Conservation (phyloP, 2,113 vertebrate species). For the Heterochromis multidens region DNA sequence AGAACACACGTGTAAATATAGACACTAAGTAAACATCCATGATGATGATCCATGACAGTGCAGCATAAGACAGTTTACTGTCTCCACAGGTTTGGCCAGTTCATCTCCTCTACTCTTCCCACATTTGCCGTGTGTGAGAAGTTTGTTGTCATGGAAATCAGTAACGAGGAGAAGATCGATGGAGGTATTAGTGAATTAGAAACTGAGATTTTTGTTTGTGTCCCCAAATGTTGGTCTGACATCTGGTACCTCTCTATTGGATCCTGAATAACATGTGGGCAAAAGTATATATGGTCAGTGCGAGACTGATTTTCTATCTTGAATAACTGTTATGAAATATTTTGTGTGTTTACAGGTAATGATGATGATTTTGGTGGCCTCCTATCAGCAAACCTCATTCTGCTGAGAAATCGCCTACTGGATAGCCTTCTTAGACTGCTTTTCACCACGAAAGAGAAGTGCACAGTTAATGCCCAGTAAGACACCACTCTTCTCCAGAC, state of each 20-base stretch:
- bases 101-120: conserved; percentile 95
- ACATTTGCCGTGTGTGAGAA: conserved; percentile 98
- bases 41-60: rapidly evolving
- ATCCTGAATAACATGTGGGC: neutral
- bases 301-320: rapidly evolving
- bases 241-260: neutral
- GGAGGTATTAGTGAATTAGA: conserved; percentile 69
- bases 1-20: rapidly evolving
- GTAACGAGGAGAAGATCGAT: conserved; percentile 91
- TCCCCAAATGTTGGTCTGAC: rapidly evolving
- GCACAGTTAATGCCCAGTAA: conserved; percentile 90
- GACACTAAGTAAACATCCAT: rapidly evolving
- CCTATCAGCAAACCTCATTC: conserved; percentile 91
- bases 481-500: conserved; percentile 20
- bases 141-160: conserved; percentile 98
- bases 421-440: conserved; percentile 92
- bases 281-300: rapidly evolving
- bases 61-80: neutral
- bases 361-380: conserved; percentile 95
- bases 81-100: conserved; percentile 87
- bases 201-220: too few species aligned
- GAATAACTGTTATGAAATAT: neutral
- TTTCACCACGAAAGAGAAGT: conserved; percentile 93
- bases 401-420: conserved; percentile 91
- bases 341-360: conserved; percentile 68